These are phyloP conservation scores for Microplitis mediator DNA, from an alignment of 1,140 invertebrate genomes.

Conservation along the genomic window DNA sequence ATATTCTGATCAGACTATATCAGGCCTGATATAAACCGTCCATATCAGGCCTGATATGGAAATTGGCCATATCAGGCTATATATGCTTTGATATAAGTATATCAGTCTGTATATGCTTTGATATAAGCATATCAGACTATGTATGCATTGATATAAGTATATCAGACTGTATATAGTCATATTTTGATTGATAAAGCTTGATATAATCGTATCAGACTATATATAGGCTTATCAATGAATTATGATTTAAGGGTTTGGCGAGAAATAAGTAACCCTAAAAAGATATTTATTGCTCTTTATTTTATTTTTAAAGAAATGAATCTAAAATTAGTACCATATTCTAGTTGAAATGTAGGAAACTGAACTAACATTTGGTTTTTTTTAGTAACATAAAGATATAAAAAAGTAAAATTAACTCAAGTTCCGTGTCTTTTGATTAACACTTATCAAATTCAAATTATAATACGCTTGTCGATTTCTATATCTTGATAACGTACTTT, in stretches of 20 bases:
- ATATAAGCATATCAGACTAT: neutral
- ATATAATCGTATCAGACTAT: neutral
- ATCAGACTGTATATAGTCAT: neutral
- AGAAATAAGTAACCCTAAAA: neutral
- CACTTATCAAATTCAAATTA: too few species aligned
- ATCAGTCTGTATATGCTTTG: neutral
- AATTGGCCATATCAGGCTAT: neutral
- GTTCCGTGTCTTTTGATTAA: too few species aligned
- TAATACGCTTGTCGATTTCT: too few species aligned
- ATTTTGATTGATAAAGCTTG: too few species aligned
- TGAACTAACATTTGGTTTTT: neutral
- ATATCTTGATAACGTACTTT: too few species aligned
- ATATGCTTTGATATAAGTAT: neutral
- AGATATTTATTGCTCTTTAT: neutral
- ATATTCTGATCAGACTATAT: too few species aligned
- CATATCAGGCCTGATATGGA: too few species aligned
- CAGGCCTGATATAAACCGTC: too few species aligned
- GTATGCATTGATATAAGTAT: neutral
- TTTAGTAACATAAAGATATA: neutral
- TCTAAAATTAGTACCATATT: neutral
- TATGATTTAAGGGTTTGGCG: neutral
- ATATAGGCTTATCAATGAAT: neutral
- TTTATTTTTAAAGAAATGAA: neutral
- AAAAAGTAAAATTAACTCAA: too few species aligned
- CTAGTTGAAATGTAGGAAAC: neutral